Evolutionary conservation across 1,140 invertebrate species (phyloP), one percentile per base, ranked within the genome.

Genomic region (Cotesia vestalis): DNA sequence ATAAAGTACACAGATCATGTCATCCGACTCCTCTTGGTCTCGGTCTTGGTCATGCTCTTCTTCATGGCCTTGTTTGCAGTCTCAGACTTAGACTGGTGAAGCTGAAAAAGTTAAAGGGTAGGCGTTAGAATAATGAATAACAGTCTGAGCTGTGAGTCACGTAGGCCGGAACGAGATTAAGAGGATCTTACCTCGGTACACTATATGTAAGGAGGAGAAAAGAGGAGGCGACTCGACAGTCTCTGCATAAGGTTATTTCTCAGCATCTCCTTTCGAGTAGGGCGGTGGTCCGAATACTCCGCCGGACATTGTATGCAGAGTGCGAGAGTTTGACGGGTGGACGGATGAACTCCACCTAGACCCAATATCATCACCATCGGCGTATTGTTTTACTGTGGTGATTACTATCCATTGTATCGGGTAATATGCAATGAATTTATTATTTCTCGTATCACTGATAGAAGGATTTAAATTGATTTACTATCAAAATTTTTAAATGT

Each of bases 91-190:
- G 12, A 9, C 12, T 46, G 6, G 6, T 46, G 6, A 46, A 46
- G 11, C 66, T 62, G 51, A 71, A 57, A 62, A 71, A 60, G 60
- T 51, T 64, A 27, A 14, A 34, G 66, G 66, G 66, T 67, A 71
- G 70, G 70, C 70, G 70, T 71, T 71, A 71, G 62, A 53, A 62
- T 36, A 64, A 64, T 36, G 6, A 71, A 27, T 27, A 27, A 27
- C 27, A 27, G 27, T 27, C 27, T 64, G 62, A 66, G 66, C 53
- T 64, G 64, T 40, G 63, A 64, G 62, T 66, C 53, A 71, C 70
- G 70, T 71, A 71, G 70, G 70, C 51, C 53, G 69, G 61, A 69
- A 71, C 51, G 70, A 71, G 70, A 71, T 71, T 71, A 71, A 71
- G 69, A 64, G 70, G 69, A 71, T 71, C 61, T 27, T 27, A 27